Evolutionary conservation across 2,888 invertebrate genomes (phyloP).

Genomic region (Drosophila mimica): DNA sequence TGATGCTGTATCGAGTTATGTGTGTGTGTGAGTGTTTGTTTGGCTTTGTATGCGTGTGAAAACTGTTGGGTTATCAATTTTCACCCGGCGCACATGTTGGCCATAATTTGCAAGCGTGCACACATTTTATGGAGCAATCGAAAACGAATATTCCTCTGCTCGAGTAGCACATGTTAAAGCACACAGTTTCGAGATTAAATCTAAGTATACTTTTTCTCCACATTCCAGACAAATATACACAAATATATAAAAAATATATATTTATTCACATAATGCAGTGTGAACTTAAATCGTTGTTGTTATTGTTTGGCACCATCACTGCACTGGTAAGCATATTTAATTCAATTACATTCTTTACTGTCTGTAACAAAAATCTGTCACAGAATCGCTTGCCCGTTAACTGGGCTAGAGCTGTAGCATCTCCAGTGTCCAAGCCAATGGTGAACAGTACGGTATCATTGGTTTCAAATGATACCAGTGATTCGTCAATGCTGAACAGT

Average conservation of each 20-base stretch:
- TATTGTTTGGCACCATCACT: background rate
- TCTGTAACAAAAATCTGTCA: background rate
- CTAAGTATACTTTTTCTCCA: constrained; percentile 7
- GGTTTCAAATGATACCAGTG: background rate
- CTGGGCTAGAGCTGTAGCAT: constrained; percentile 16
- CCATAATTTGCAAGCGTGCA: constrained; percentile 59
- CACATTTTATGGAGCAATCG: constrained; percentile 36
- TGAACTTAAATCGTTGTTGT: constrained; percentile 1
- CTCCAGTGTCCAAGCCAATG: background rate
- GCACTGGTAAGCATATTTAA: constrained; percentile 11
- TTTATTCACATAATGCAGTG: constrained; percentile 15
- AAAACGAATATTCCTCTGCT: constrained; percentile 22
- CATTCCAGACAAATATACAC: background rate
- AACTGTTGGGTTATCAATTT: constrained; percentile 48
- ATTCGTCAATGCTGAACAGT: background rate
- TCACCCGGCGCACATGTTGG: constrained; percentile 47
- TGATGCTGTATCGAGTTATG: constrained; percentile 56
- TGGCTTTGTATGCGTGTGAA: constrained; percentile 13
- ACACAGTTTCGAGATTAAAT: background rate
- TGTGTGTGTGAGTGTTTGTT: constrained; percentile 11
- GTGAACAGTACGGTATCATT: background rate
- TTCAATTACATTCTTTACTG: background rate
- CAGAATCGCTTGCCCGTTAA: constrained; percentile 3
- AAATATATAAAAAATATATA: constrained; percentile 6
- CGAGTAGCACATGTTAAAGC: constrained; percentile 26